Evolutionary conservation across 2,797 vertebrate genomes (phyloP).

Genomic region (Odontamblyopus lacepedii): DNA sequence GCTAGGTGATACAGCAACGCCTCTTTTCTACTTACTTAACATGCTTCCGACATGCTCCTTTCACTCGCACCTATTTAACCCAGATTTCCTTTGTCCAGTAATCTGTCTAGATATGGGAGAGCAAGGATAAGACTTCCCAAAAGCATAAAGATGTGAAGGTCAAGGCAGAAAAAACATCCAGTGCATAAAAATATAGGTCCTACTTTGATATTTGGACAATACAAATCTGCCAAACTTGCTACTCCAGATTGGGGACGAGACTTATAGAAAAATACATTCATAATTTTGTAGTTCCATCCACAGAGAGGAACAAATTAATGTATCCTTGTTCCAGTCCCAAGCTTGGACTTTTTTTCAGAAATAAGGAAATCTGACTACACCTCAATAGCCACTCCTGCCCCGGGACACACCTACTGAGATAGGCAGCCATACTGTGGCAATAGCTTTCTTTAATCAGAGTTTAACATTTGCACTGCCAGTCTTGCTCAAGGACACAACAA

Average conservation of each 20-base stretch:
- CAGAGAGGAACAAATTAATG: not conserved
- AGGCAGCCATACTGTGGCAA: not conserved
- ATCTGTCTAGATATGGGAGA: constrained; percentile 14
- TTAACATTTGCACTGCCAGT: too few relatives aligned
- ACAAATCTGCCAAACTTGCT: constrained; percentile 10
- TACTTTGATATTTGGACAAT: too few relatives aligned
- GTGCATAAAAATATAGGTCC: too few relatives aligned
- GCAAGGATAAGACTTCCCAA: not conserved
- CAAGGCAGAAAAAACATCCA: too few relatives aligned
- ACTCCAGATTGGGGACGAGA: not conserved
- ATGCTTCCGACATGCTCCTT: constrained; percentile 65
- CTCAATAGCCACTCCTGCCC: not conserved
- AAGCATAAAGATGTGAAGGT: too few relatives aligned
- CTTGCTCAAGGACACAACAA: not conserved
- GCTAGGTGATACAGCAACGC: constrained; percentile 73
- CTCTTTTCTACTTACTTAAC: constrained; percentile 69
- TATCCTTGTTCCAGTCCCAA: not conserved
- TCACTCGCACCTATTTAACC: constrained; percentile 14
- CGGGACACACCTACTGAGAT: not conserved
- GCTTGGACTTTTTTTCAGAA: too few relatives aligned
- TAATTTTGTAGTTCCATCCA: not conserved
- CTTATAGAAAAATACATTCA: too few relatives aligned
- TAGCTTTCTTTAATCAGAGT: too few relatives aligned
- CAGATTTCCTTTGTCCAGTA: constrained; percentile 17
- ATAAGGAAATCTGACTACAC: not conserved